Base-by-base conservation (phyloP, 2,113 vertebrate species). In the Megaptera novaeangliae region DNA sequence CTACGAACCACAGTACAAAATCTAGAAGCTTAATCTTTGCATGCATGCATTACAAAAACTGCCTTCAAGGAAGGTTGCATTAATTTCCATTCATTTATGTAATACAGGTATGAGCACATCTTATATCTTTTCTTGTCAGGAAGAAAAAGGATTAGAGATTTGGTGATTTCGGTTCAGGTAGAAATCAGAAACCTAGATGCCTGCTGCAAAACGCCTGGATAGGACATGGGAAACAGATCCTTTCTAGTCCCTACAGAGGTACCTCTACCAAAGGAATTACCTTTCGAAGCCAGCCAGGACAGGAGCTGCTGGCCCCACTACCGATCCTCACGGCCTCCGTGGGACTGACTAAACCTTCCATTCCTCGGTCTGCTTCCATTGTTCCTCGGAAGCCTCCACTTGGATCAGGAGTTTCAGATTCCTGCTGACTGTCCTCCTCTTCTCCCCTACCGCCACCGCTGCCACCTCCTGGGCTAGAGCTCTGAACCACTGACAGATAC, bases 231-330 rank as follows among this genome's bases (percentile, higher is more conserved):
- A 66, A 83, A 84, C 84, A 17, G 46, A 39, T 68, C 57, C 75
- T 94, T 71, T 66, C 84, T 46, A 64, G 71, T 44, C 63, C 13
- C 11, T 72, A 29, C 49, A 36, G 64, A 86, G 59, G 55, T 52
- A 63, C 41, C 15, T 80, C 39, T 84, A 66, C 59, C 27, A 88
- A 89, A 95, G 78, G 69, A 95, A 94, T 98, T 98, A 99, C 99
- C 99, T 99, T 99, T 86, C 98, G 99, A 63, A 99, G 99, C 99
- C 99, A 99, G 74, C 99, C 98, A 61, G 99, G 99, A 89, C 99
- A 99, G 84, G 99, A 99, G 98, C 99, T 99, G 98, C 99, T 99
- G 59, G 99, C 99, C 94, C 98, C 98, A 97, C 98, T 99, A 68
- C 98, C 98, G 96, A 98, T 96, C 98, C 98, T 98, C 89, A 98